Conservation (phyloP, 2,113 vertebrate species). For the Anoplopoma fimbria region DNA sequence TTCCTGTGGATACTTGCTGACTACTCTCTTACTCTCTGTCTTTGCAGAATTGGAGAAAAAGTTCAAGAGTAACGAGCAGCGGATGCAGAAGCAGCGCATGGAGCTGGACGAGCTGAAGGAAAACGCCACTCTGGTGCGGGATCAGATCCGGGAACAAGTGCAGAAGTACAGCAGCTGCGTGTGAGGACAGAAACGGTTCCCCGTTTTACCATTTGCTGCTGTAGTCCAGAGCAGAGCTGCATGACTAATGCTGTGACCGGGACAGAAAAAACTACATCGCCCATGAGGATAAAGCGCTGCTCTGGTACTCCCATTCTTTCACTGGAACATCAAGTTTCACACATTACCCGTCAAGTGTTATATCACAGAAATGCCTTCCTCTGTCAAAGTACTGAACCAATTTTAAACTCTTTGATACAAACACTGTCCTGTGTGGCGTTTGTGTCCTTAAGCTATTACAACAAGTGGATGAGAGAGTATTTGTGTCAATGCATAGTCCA, state of each 20-base stretch:
- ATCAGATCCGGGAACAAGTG: constrained; percentile 77
- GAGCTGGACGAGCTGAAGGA: constrained; percentile 81
- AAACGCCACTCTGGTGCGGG: constrained; percentile 75
- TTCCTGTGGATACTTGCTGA: neutral
- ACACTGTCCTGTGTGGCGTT: constrained; percentile 15
- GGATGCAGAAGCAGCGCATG: constrained; percentile 81
- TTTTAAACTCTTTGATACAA: constrained; percentile 15
- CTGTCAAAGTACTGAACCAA: constrained; percentile 61
- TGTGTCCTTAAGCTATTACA: constrained; percentile 54
- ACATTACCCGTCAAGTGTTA: constrained; percentile 60
- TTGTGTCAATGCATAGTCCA: constrained; percentile 39
- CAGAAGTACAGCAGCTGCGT: constrained; percentile 82
- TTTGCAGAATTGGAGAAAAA: constrained; percentile 84
- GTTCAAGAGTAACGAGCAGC: constrained; percentile 83
- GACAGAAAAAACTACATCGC: neutral
- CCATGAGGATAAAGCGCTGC: constrained; percentile 22
- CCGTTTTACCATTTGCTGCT: constrained; percentile 40
- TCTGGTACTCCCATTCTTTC: constrained; percentile 34
- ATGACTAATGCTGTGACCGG: constrained; percentile 15
- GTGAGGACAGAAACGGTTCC: constrained; percentile 21
- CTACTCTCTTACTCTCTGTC: neutral
- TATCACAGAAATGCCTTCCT: constrained; percentile 37
- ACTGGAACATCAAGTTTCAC: constrained; percentile 43
- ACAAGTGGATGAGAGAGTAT: constrained; percentile 35
- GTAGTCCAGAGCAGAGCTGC: constrained; percentile 10